Base-by-base conservation (phyloP, 2,113 vertebrate genomes). In the Callorhinus ursinus region DNA sequence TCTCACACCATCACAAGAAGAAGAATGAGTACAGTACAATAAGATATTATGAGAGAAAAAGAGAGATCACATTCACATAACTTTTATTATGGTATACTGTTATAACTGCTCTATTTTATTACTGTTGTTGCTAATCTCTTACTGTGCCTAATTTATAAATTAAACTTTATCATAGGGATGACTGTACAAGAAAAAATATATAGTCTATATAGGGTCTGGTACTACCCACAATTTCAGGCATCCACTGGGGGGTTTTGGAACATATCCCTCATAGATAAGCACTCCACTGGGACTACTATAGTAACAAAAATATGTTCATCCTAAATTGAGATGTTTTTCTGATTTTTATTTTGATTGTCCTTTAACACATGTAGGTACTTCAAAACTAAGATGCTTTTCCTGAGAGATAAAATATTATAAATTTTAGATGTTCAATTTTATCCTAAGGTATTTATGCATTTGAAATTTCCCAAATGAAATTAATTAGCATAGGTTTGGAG, bases 391-490 rank as follows among this genome's bases (percentile, higher is more conserved):
- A 31, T 57, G 55, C 46, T 53, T 69, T 31, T 39, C 7, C 31
- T 77, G 8, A 79, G 46, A 63, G 18, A 79, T 16, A 89, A 93
- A 57, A 69, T 24, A 76, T 55, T 39, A 72, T 79, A 49, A 28
- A 88, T 67, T 92, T 74, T 36, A 22, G 39, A 71, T 61, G 71
- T n/a, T 82, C 19, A 59, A 33, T 85, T 65, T 93, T 79, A 87
- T 80, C 61, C 11, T 49, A 61, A 96, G 1, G 39, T 67, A 96
- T 55, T 90, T 67, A 67, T 9, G 9, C 15, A n/a, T 57, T 39
- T 69, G 39, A 95, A 94, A 97, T 26, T 80, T 97, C 22, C 63
- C 31, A 93, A 65, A 0, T 59, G 28, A 86, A 94, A 81, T 97
- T 89, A 96, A 81, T 89, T 83, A 65, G 59, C 31, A 51, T 46